Conservation (phyloP, 2,888 invertebrate genomes). For the Latrodectus hesperus region DNA sequence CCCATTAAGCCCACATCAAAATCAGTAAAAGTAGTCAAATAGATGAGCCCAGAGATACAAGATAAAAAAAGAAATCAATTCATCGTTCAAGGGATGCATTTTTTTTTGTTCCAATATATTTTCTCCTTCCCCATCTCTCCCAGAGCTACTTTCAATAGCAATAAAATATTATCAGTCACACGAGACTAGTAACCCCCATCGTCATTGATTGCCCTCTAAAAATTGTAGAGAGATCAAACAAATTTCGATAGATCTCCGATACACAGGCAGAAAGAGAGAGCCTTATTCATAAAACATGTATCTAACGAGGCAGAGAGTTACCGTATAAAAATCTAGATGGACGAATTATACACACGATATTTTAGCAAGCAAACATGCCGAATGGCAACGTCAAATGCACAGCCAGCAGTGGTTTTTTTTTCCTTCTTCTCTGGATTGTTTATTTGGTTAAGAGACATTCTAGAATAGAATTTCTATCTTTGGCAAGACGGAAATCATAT, state of each 20-base stretch:
- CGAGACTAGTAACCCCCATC: slow-evolving; percentile 31
- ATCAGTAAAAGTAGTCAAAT: slow-evolving; percentile 16
- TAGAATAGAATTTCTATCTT: slow-evolving; percentile 30
- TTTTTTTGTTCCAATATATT: slow-evolving; percentile 14
- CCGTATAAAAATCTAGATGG: slow-evolving; percentile 56
- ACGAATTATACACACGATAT: slow-evolving; percentile 67
- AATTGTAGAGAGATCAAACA: slow-evolving; percentile 63
- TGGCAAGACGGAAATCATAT: no score
- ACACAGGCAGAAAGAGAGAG: slow-evolving; percentile 18
- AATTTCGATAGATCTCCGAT: slow-evolving; percentile 35
- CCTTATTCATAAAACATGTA: slow-evolving; percentile 68
- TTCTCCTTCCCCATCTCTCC: slow-evolving; percentile 6
- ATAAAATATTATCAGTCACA: slow-evolving; percentile 67
- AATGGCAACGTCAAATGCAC: slow-evolving; percentile 59
- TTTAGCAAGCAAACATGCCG: slow-evolving; percentile 64
- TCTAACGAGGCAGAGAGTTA: slow-evolving; percentile 54
- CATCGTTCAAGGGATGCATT: neutral
- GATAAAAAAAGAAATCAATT: neutral
- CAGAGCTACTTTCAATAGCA: slow-evolving; percentile 26
- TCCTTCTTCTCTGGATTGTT: slow-evolving; percentile 39
- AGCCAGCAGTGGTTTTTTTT: slow-evolving; percentile 7
- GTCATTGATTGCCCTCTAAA: slow-evolving; percentile 64
- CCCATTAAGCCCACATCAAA: neutral
- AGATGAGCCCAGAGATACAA: slow-evolving; percentile 11
- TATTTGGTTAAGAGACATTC: slow-evolving; percentile 68